These are phyloP conservation scores for Menura novaehollandiae DNA, from an alignment of 2,113 vertebrate species.

Conservation along the genomic window DNA sequence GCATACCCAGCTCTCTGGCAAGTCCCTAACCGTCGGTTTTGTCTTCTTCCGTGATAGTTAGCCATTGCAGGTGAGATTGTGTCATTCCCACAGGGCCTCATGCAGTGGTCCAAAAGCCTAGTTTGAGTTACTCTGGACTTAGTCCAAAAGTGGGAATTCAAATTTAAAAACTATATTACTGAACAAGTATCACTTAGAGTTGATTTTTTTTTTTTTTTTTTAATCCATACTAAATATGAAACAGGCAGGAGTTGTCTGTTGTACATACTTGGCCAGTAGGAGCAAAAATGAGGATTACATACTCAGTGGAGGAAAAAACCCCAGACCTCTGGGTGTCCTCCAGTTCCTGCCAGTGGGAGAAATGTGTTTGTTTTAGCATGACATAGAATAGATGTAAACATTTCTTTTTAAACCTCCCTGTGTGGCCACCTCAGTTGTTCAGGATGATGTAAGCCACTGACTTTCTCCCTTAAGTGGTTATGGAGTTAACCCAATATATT, in stretches of 20 bases:
- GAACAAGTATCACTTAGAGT: not conserved
- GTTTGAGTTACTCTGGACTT: not conserved
- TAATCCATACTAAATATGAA: not conserved
- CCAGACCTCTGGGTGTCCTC: not conserved
- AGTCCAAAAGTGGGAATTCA: not conserved
- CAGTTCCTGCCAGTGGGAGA: not conserved
- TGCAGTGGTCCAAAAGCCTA: not conserved
- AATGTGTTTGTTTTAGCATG: not conserved
- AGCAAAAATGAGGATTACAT: not conserved
- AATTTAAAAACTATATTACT: not conserved
- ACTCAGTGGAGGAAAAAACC: not conserved
- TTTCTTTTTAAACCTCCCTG: slow-evolving; percentile 16
- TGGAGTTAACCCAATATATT: not conserved
- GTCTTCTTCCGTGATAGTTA: not conserved
- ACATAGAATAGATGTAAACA: not conserved
- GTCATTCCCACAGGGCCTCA: rapidly evolving
- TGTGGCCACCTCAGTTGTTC: slow-evolving; percentile 15
- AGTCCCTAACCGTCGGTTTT: not conserved
- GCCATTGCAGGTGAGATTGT: not conserved
- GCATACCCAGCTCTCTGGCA: not conserved
- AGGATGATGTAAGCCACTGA: not conserved
- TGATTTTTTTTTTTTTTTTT: not conserved
- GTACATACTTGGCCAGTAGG: not conserved
- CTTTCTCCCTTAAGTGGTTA: not conserved
- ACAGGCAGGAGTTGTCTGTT: not conserved